A percentile compares a stretch with the other conserved stretches of the same genome.
Conservation (phyloP, 2,113 vertebrate species). For the Bucco capensis region DNA sequence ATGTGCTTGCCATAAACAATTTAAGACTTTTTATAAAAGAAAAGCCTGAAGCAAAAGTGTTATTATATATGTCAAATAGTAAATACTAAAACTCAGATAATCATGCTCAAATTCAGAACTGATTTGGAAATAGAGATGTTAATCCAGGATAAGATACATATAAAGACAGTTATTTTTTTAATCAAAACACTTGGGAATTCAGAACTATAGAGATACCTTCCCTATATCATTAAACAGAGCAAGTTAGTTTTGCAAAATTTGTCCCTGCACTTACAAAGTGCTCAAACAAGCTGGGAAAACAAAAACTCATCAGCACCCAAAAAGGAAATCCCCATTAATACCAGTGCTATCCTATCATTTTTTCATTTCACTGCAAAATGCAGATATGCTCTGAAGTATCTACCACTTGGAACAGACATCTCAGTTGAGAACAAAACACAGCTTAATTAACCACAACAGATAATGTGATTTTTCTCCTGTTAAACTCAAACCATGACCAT, state of each 20-base stretch:
- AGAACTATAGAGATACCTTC: neutral
- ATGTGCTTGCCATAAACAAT: neutral
- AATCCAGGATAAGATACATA: neutral
- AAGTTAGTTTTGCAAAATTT: neutral
- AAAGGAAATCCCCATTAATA: neutral
- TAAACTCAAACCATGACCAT: neutral
- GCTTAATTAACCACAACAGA: neutral
- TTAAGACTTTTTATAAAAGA: neutral
- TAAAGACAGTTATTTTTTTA: neutral
- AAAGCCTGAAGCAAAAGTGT: neutral
- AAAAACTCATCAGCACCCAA: neutral
- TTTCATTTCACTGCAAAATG: neutral
- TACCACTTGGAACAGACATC: neutral
- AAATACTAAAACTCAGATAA: neutral
- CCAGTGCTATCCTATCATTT: neutral
- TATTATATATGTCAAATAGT: neutral
- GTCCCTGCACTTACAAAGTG: neutral
- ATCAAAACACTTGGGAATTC: neutral
- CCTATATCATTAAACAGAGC: neutral
- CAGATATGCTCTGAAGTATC: neutral
- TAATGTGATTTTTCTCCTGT: neutral
- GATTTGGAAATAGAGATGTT: neutral
- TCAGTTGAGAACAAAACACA: neutral
- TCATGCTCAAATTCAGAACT: neutral
- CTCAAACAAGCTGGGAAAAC: neutral